Evolutionary conservation across 2,888 invertebrate genomes (phyloP), one percentile per base, ranked within the genome.

Genomic region (Scotopteryx bipunctaria): DNA sequence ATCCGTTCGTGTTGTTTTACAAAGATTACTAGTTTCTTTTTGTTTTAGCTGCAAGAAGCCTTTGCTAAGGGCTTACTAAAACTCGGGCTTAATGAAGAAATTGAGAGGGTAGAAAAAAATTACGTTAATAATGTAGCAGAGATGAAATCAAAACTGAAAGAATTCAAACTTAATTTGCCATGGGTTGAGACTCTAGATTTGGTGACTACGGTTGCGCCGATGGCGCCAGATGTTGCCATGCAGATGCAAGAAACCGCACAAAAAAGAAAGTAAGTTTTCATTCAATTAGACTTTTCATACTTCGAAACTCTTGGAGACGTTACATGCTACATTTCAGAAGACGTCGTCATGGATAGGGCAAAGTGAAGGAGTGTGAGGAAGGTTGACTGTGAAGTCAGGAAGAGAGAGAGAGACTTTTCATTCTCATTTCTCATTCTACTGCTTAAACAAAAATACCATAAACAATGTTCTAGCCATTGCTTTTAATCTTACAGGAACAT

Each of bases 181-280:
- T 99, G 98, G 98, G 73, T 96, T 1, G 98, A 99, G 82, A 92
- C 94, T 6, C 81, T 99, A 48, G 98, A 98, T 70, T 90, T 96
- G 66, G 88, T 94, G 0, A 96, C 94, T 60, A 89, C 92, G 13
- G 92, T 94, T 14, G 97, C 97, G 0, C 95, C 96, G 0, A 74
- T 97, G 71, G 97, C 97, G 0, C 97, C 97, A 0, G 97, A 97
- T 78, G 85, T 97, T 25, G 95, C 94, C 0, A 76, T 95, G 25
- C 94, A 96, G 73, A 86, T 96, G 71, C 93, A 95, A 65, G 94
- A 94, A 50, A 94, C 96, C 45, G 94, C 95, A 69, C 92, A 94
- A 46, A 93, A 93, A 67, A 91, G 96, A 64, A 91, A 90, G 91
- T 90, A 65, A 66, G 85, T 33, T 21, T 14, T 38, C 9, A 8